Percentiles rank a stretch among this genome's conserved stretches.
Evolutionary conservation across 2,888 invertebrate species (phyloP).

Genomic region (Acronicta alni): DNA sequence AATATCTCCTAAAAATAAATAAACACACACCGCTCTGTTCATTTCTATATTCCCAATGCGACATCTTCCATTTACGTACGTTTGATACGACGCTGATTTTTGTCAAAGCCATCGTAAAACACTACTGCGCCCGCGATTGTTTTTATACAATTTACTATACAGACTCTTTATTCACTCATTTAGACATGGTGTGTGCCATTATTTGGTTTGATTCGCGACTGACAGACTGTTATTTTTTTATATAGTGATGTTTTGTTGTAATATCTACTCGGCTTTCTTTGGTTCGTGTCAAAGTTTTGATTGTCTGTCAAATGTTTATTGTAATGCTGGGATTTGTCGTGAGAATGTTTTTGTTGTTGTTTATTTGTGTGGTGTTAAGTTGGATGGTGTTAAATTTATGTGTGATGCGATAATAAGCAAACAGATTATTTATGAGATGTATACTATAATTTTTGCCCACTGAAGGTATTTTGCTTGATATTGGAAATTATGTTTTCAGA

Average conservation of each 20-base stretch:
- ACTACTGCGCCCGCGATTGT: conserved; percentile 82
- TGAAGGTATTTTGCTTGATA: no score
- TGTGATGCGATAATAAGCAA: conserved; percentile 21
- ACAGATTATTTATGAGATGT: background rate
- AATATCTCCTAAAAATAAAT: background rate
- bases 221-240: conserved; percentile 81
- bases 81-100: conserved; percentile 86
- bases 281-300: conserved; percentile 85
- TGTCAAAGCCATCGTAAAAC: conserved; percentile 87
- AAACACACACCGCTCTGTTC: conserved; percentile 58
- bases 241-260: conserved; percentile 75
- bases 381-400: conserved; percentile 47
- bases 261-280: conserved; percentile 76
- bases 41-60: conserved; percentile 61
- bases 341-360: conserved; percentile 72
- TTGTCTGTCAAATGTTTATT: conserved; percentile 86
- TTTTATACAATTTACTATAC: conserved; percentile 85
- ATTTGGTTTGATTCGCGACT: conserved; percentile 85
- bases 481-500: no score
- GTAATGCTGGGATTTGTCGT: conserved; percentile 74
- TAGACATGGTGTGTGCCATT: conserved; percentile 78
- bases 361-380: conserved; percentile 52
- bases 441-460: no score
- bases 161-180: conserved; percentile 77
- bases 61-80: conserved; percentile 85